phyloP scores from a whole-genome alignment of 2,888 invertebrate genomes.

The Antheraea yamamai region DNA sequence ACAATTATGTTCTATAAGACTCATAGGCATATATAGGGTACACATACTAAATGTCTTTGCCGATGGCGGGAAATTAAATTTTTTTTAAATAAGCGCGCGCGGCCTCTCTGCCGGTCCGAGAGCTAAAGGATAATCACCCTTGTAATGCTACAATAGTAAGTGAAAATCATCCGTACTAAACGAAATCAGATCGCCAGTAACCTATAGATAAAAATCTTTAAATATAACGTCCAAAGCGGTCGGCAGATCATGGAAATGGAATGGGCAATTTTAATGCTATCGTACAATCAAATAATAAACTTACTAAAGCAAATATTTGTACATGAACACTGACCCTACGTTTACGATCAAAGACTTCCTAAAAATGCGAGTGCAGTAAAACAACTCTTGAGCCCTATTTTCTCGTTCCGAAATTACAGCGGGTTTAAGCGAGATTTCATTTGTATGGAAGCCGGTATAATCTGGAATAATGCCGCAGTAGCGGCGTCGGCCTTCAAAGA shows the following conservation, averaged over 20 bases:
- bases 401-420: slow-evolving; percentile 79
- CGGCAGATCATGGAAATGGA: neutral
- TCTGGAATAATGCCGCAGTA: slow-evolving; percentile 80
- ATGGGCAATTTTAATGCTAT: neutral
- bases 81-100: no score
- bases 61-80: no score
- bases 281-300: neutral
- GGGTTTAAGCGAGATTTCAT: slow-evolving; percentile 81
- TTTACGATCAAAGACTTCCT: slow-evolving; percentile 60
- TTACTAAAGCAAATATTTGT: neutral
- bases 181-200: no score
- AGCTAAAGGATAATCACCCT: no score
- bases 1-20: no score
- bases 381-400: slow-evolving; percentile 78
- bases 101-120: no score
- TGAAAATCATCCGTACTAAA: no score
- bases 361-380: slow-evolving; percentile 73
- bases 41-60: no score
- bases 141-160: no score
- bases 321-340: neutral
- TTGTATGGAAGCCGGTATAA: slow-evolving; percentile 80
- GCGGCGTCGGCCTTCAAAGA: slow-evolving; percentile 78
- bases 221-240: neutral
- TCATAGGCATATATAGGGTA: no score
- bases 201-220: no score